Evolutionary conservation across 2,797 vertebrate genomes (phyloP).

Genomic region (Rallus crepitans): DNA sequence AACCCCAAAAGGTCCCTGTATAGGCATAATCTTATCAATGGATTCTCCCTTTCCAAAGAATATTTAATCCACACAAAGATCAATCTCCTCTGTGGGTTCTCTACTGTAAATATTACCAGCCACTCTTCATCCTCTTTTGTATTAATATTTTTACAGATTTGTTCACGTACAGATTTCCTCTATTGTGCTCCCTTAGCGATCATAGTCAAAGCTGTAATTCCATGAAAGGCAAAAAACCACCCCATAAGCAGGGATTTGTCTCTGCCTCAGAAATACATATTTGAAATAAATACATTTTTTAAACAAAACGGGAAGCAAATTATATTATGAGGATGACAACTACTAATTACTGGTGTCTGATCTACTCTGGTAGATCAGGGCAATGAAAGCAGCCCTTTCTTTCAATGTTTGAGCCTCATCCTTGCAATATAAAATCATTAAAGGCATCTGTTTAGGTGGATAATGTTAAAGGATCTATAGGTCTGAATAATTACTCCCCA

Average conservation of each 20-base stretch:
- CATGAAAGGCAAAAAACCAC: neutral
- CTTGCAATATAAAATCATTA: neutral
- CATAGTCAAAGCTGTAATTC: neutral
- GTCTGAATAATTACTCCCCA: neutral
- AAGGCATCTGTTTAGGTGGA: neutral
- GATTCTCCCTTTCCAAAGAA: neutral
- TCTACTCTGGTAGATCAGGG: neutral
- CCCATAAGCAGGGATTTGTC: neutral
- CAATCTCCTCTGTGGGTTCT: neutral
- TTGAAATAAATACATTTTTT: neutral
- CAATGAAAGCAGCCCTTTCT: neutral
- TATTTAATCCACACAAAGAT: neutral
- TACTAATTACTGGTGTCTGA: slow-evolving; percentile 4
- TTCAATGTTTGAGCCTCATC: slow-evolving; percentile 15
- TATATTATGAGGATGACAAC: neutral
- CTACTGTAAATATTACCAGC: neutral
- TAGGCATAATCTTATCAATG: neutral
- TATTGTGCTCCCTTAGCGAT: neutral
- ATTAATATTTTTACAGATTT: neutral
- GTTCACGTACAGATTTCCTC: neutral
- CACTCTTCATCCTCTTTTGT: neutral
- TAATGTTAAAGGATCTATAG: neutral
- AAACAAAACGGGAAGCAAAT: neutral
- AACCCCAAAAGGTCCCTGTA: neutral
- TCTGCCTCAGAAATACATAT: neutral